A percentile compares a stretch with the other conserved stretches of the same genome.
phyloP scores from a whole-genome alignment of 2,888 invertebrate genomes.

The Trichogramma evanescens region DNA sequence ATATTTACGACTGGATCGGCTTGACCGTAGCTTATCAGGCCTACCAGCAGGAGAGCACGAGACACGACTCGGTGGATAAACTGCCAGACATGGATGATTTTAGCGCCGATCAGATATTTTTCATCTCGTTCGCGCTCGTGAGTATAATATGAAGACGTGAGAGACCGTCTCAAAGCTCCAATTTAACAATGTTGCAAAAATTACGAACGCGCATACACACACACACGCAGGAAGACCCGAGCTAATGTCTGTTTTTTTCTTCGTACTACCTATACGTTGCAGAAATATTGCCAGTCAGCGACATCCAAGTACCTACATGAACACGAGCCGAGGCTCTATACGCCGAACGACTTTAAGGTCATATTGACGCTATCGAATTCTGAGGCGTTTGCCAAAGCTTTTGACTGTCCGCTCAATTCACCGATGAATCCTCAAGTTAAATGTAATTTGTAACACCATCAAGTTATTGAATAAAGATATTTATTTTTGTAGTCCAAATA shows the following conservation, averaged over 20 bases:
- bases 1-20: constrained; percentile 6
- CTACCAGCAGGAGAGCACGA: neutral
- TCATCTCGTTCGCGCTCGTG: constrained; percentile 67
- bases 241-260: neutral
- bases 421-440: constrained; percentile 60
- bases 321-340: neutral
- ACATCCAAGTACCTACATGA: neutral
- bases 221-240: constrained; percentile 48
- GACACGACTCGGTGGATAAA: constrained; percentile 22
- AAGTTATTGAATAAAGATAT: too few species aligned
- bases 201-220: constrained; percentile 26
- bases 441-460: constrained; percentile 49
- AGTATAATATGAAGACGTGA: constrained; percentile 18
- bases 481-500: too few species aligned
- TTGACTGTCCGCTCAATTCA: constrained; percentile 53
- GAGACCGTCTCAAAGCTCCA: constrained; percentile 68
- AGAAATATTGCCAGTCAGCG: neutral
- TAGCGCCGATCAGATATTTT: constrained; percentile 65
- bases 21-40: constrained; percentile 9
- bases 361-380: constrained; percentile 60
- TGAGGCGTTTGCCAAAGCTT: constrained; percentile 56
- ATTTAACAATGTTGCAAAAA: constrained; percentile 58
- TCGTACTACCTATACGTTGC: neutral
- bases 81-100: constrained; percentile 60
- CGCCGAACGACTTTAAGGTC: constrained; percentile 44